Base-by-base conservation (phyloP, 2,888 invertebrate genomes). In the Atrina japonica region DNA sequence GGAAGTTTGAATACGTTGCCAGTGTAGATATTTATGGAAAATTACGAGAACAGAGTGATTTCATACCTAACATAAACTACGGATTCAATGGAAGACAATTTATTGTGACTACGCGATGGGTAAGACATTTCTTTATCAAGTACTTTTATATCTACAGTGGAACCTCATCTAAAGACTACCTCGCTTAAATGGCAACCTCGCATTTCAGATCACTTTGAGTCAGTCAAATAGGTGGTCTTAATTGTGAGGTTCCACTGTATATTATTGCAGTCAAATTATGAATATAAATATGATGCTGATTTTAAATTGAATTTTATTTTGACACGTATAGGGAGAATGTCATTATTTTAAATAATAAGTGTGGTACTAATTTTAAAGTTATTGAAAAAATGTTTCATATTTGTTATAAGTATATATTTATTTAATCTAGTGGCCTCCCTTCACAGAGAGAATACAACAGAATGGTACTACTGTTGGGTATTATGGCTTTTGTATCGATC, bases 391-490 rank as follows among this genome's bases (percentile, higher is more conserved):
- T n/a, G n/a, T n/a, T n/a, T n/a, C n/a, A n/a, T n/a, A 3, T 40
- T 21, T 49, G 35, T 56, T 47, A 11, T 18, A 21, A 16, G 11
- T 55, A 14, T 56, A 27, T n/a, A 53, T 25, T 6, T 64, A 35
- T 16, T n/a, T n/a, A n/a, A 70, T 73, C 21, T 53, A 82, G 82
- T 82, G 80, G 66, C 67, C 71, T 14, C 80, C 81, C 18, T 82
- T 82, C 60, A 67, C 70, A 0, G 77, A 76, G 23, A 65, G 64
- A 30, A 35, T 59, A 9, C 40, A 49, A 3, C 41, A 58, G 2
- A 75, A 78, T 40, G 72, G 70, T 3, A 77, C 73, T 18, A 40
- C 58, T 0, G 49, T 59, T 1, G 35, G 41, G 1, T 83, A 79
- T 47, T 68, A 70, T 5, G 83, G 83, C 9, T 73, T 80, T 43